Conservation (phyloP, 2,888 invertebrate genomes). For the Phymatocera aterrima region DNA sequence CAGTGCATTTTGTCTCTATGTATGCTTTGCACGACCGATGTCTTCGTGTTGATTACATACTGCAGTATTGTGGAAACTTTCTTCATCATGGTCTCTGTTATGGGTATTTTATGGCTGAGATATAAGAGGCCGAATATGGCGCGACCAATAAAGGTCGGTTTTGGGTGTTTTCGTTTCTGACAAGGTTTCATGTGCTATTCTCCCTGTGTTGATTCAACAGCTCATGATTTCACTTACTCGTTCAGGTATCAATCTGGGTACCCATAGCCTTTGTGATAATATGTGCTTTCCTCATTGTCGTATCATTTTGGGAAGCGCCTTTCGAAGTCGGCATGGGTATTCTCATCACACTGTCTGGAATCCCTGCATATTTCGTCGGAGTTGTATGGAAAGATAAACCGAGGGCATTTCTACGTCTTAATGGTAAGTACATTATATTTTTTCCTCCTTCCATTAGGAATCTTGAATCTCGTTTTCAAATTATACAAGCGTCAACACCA, state of each 20-base stretch:
- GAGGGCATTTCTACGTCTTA: slow-evolving; percentile 76
- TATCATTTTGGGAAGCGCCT: slow-evolving; percentile 88
- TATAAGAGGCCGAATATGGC: slow-evolving; percentile 86
- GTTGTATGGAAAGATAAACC: slow-evolving; percentile 84
- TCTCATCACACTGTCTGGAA: slow-evolving; percentile 87
- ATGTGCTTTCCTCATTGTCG: slow-evolving; percentile 86
- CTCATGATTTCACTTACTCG: slow-evolving; percentile 50
- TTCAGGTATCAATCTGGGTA: slow-evolving; percentile 83
- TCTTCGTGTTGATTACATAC: slow-evolving; percentile 92
- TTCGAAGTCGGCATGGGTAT: slow-evolving; percentile 87
- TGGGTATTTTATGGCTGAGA: slow-evolving; percentile 89
- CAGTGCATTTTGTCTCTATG: slow-evolving; percentile 89
- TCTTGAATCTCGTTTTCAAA: neutral
- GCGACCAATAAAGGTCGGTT: slow-evolving; percentile 88
- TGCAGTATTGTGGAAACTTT: slow-evolving; percentile 95
- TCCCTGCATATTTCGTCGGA: slow-evolving; percentile 88
- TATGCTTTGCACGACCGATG: slow-evolving; percentile 90
- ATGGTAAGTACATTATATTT: slow-evolving; percentile 77
- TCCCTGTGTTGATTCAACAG: neutral
- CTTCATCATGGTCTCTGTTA: slow-evolving; percentile 92
- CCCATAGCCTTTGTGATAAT: slow-evolving; percentile 87
- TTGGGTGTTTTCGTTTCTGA: slow-evolving; percentile 16
- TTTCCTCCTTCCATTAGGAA: neutral
- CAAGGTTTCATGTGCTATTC: neutral
- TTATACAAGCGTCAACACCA: neutral